phyloP scores from a whole-genome alignment of 2,888 invertebrate species.

The Leucozona laternaria region DNA sequence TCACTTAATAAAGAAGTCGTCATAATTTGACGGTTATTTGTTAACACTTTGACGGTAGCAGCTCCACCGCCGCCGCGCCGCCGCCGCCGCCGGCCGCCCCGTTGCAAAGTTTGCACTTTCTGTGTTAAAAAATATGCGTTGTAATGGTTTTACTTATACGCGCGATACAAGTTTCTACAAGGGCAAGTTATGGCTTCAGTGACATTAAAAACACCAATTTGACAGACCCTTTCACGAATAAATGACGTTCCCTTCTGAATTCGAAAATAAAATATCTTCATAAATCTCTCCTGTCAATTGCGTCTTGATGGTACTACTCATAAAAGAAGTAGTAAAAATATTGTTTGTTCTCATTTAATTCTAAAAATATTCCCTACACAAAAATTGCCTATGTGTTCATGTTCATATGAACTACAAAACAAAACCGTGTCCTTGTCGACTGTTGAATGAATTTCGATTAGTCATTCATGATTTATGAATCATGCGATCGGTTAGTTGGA shows the following conservation, averaged over 20 bases:
- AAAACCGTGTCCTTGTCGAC: conserved; percentile 15
- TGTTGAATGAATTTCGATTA: conserved; percentile 13
- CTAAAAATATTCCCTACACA: conserved; percentile 4
- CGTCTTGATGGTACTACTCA: background rate
- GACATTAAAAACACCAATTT: background rate
- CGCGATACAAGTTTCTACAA: background rate
- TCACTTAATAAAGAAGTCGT: conserved; percentile 31
- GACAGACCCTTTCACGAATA: background rate
- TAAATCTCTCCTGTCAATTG: background rate
- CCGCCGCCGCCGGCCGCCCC: background rate
- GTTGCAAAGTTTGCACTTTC: conserved; percentile 12
- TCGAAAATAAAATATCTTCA: background rate
- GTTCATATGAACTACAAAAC: too few relatives aligned
- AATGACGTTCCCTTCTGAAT: background rate
- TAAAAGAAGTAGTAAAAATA: background rate
- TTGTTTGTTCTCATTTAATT: background rate
- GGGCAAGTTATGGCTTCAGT: background rate
- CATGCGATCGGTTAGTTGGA: background rate
- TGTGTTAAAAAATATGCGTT: background rate
- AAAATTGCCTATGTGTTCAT: background rate
- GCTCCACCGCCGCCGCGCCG: background rate
- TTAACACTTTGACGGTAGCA: conserved; percentile 52
- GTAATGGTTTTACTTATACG: background rate
- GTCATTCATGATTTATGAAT: conserved; percentile 15
- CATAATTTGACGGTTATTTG: conserved; percentile 49